These are phyloP conservation scores for Drosophila nigromelanica DNA, from an alignment of 1,140 invertebrate genomes.

Conservation along the genomic window DNA sequence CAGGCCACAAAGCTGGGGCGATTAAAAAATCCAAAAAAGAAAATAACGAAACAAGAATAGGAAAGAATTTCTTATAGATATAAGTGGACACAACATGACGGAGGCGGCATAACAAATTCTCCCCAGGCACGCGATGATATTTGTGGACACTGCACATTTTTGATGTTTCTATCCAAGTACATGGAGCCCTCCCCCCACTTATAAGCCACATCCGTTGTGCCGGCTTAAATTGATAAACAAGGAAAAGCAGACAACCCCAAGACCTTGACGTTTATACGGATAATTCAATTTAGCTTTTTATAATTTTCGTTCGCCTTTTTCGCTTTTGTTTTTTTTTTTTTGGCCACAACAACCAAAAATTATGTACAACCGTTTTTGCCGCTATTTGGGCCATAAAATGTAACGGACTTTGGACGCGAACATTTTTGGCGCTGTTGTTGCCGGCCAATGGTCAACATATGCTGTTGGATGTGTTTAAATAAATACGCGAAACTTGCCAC, in stretches of 20 bases:
- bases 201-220: conserved; percentile 75
- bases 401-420: conserved; percentile 42
- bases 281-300: conserved; percentile 80
- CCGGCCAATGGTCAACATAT: conserved; percentile 64
- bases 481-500: conserved; percentile 79
- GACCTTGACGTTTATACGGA: conserved; percentile 76
- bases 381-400: conserved; percentile 71
- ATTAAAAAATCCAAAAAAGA: conserved; percentile 38
- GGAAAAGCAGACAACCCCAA: conserved; percentile 33
- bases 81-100: conserved; percentile 63
- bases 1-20: conserved; percentile 22
- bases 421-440: conserved; percentile 20
- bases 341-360: conserved; percentile 56
- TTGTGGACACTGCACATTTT: conserved; percentile 58
- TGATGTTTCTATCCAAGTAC: conserved; percentile 72
- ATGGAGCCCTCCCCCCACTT: conserved; percentile 39
- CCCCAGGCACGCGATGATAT: conserved; percentile 68
- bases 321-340: conserved; percentile 30
- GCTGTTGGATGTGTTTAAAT: conserved; percentile 79
- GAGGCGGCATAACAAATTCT: conserved; percentile 75
- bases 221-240: conserved; percentile 79
- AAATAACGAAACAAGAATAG: conserved; percentile 35
- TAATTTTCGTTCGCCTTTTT: conserved; percentile 44
- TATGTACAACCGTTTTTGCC: conserved; percentile 60
- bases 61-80: conserved; percentile 40